A percentile compares a stretch with the other conserved stretches of the same genome.
Evolutionary conservation across 2,113 vertebrate species (phyloP).

Genomic region (Chaetura pelagica): DNA sequence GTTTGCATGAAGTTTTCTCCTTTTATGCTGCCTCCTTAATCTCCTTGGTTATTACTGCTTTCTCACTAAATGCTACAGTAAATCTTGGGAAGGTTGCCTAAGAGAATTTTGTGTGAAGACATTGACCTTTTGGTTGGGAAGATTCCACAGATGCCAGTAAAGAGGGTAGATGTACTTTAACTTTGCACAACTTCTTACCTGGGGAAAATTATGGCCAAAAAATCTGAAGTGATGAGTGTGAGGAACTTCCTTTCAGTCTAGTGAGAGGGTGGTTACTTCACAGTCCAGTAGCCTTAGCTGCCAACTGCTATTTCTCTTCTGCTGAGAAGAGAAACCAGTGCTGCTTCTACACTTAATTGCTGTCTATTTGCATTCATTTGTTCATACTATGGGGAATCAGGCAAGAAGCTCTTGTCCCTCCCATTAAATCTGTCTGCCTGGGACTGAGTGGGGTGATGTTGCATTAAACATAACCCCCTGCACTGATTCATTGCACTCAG

Average conservation of each 20-base stretch:
- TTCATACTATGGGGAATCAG: not conserved
- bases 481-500: not conserved
- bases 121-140: not conserved
- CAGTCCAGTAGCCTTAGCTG: not conserved
- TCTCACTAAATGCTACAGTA: not conserved
- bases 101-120: not conserved
- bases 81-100: not conserved
- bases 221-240: not conserved
- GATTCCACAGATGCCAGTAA: not conserved
- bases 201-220: not conserved
- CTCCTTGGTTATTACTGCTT: not conserved
- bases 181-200: not conserved
- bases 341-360: not conserved
- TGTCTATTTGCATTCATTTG: not conserved
- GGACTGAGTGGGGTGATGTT: not conserved
- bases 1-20: not conserved
- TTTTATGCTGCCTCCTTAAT: not conserved
- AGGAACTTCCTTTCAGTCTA: not conserved
- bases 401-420: not conserved
- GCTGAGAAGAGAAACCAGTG: not conserved
- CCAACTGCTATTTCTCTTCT: not conserved
- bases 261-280: not conserved
- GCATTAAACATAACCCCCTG: not conserved
- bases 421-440: not conserved
- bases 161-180: not conserved